Conservation (phyloP, 1,140 invertebrate species). For the Solenopsis fugax region DNA sequence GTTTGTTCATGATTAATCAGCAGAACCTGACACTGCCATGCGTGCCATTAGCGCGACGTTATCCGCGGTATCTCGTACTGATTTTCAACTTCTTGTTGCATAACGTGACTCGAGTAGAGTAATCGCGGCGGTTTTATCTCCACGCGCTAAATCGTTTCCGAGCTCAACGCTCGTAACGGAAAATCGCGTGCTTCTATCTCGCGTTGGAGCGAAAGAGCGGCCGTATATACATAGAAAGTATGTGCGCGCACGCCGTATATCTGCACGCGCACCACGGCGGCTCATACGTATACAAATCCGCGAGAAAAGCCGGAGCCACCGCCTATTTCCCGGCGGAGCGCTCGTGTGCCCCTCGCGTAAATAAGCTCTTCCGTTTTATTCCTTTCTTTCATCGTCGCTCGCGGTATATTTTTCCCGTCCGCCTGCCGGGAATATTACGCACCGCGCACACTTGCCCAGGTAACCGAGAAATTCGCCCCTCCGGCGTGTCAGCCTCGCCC, state of each 20-base stretch:
- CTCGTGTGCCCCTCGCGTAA: slow-evolving; percentile 62
- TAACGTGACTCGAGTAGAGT: slow-evolving; percentile 59
- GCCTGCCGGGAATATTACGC: slow-evolving; percentile 66
- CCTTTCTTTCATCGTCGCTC: slow-evolving; percentile 64
- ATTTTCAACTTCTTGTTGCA: slow-evolving; percentile 60
- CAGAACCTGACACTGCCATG: slow-evolving; percentile 15
- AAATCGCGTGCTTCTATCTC: slow-evolving; percentile 55
- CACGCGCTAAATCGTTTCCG: slow-evolving; percentile 59
- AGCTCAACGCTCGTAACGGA: slow-evolving; percentile 57
- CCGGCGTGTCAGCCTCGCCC: slow-evolving; percentile 61
- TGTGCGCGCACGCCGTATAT: not conserved
- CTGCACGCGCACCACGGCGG: not conserved
- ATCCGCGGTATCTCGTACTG: slow-evolving; percentile 32
- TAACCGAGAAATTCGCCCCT: slow-evolving; percentile 74
- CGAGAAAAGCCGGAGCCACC: slow-evolving; percentile 64
- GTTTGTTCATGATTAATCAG: slow-evolving; percentile 39
- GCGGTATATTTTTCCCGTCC: slow-evolving; percentile 68
- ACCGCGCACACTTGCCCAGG: slow-evolving; percentile 64
- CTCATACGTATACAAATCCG: slow-evolving; percentile 37
- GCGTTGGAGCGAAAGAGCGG: slow-evolving; percentile 41
- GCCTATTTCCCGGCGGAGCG: slow-evolving; percentile 71
- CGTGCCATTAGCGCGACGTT: slow-evolving; percentile 57
- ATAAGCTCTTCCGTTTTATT: slow-evolving; percentile 76
- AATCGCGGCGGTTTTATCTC: slow-evolving; percentile 54
- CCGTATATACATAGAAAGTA: not conserved